These are phyloP conservation scores for Cichlasoma orientale DNA, from an alignment of 2,797 vertebrate species.

Conservation along the genomic window DNA sequence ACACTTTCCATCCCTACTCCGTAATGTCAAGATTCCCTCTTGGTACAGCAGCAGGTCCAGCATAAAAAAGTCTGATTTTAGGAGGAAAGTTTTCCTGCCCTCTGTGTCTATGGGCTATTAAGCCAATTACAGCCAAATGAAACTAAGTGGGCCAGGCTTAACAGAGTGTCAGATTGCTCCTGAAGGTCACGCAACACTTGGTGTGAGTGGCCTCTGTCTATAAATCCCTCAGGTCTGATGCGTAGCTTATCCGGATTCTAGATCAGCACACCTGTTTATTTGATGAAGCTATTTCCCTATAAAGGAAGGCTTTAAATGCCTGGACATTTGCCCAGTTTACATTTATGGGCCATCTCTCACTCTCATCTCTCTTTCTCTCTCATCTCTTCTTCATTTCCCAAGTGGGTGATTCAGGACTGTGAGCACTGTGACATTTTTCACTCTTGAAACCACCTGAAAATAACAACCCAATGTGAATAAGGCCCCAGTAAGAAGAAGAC, in stretches of 20 bases:
- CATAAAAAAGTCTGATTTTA: conserved; percentile 37
- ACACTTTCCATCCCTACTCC: conserved; percentile 45
- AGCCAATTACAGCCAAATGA: conserved; percentile 68
- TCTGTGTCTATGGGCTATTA: conserved; percentile 57
- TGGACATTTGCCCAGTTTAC: conserved; percentile 78
- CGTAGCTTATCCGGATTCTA: conserved; percentile 63
- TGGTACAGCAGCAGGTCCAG: conserved; percentile 19
- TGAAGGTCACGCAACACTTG: conserved; percentile 67
- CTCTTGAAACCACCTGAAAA: conserved; percentile 69
- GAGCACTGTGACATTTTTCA: conserved; percentile 74
- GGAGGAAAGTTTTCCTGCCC: conserved; percentile 45
- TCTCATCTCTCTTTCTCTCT: conserved; percentile 62
- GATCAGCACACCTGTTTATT: conserved; percentile 76
- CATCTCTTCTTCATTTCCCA: conserved; percentile 80
- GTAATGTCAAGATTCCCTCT: conserved; percentile 29
- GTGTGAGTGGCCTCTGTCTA: conserved; percentile 34
- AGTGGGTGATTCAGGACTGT: conserved; percentile 73
- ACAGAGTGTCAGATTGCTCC: conserved; percentile 60
- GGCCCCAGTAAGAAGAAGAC: conserved; percentile 35
- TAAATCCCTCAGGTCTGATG: conserved; percentile 54
- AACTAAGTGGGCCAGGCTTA: conserved; percentile 60
- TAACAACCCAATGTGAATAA: conserved; percentile 60
- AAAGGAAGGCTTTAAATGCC: conserved; percentile 77
- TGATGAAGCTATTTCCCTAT: conserved; percentile 76
- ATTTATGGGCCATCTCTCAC: conserved; percentile 78